Evolutionary conservation across 2,888 invertebrate genomes (phyloP), one percentile per base, ranked within the genome.

Genomic region (Ormyrus nitidulus): DNA sequence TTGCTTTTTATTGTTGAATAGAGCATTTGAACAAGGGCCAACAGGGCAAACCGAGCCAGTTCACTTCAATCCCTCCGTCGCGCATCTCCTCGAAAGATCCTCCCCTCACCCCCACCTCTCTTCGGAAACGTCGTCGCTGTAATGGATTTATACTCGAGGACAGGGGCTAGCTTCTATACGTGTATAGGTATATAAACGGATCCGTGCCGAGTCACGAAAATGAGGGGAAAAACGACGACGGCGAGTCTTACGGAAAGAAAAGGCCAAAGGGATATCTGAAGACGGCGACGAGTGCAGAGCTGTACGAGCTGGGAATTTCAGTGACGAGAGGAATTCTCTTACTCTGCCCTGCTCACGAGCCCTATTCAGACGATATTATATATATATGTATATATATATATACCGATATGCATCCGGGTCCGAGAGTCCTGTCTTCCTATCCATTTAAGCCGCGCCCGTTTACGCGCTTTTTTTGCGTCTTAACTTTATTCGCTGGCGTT

Each of bases 21-120:
- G 87, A 88, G 86, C 86, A 87, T 88, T 89, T 89, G 89, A 89
- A 89, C 89, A 89, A 89, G 86, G 87, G 89, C 89, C 89, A 89
- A 89, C 88, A 88, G 86, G 86, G 86, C 87, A 86, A 86, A 84
- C 83, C 83, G 84, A 86, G 78, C 76, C 81, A 80, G 70, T 64
- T 59, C 59, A 59, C 73, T 62, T 62, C 53, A 65, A 59, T 68
- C 53, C 69, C 10, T 68, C 2, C 34, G 3, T 34, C 54, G n/a
- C 53, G 53, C 51, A 62, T 59, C 59, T 59, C 11, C 3, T 34
- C 34, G 34, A 34, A 4, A 34, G 34, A 34, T 34, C 3, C 19
- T 19, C 19, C 59, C 62, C 46, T 61, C 62, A 34, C 56, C 70
- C 51, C 56, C 81, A 69, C 54, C 81, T 74, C 34, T 74, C 73